Conservation (phyloP, 2,113 vertebrate genomes). For the Odontesthes bonariensis region DNA sequence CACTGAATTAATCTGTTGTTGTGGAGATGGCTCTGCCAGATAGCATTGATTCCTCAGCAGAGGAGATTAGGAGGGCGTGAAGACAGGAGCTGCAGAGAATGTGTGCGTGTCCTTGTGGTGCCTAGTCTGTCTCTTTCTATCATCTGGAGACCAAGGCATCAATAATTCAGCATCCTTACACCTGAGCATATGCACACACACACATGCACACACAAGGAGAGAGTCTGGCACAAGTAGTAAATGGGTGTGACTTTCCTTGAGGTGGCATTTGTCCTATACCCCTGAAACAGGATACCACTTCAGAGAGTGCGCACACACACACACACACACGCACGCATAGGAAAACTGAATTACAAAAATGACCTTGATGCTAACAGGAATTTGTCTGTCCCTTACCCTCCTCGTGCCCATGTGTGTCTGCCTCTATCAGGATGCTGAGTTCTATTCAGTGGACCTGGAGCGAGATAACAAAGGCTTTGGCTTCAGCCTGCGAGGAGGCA, state of each 20-base stretch:
- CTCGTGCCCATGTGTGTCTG: slow-evolving; percentile 4
- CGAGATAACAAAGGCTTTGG: slow-evolving; percentile 98
- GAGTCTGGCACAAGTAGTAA: slow-evolving; percentile 39
- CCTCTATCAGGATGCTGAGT: slow-evolving; percentile 88
- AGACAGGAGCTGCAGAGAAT: slow-evolving; percentile 56
- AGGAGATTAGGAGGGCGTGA: slow-evolving; percentile 65
- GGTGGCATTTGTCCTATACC: slow-evolving; percentile 67
- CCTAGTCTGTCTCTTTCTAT: slow-evolving; percentile 25
- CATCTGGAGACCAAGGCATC: slow-evolving; percentile 64
- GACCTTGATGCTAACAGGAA: slow-evolving; percentile 65
- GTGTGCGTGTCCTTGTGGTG: slow-evolving; percentile 64
- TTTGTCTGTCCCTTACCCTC: slow-evolving; percentile 6
- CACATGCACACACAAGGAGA: slow-evolving; percentile 1
- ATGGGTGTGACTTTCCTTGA: slow-evolving; percentile 70
- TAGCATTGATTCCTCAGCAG: slow-evolving; percentile 72
- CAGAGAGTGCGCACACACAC: slow-evolving; percentile 30
- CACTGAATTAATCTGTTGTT: slow-evolving; percentile 66
- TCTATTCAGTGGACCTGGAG: slow-evolving; percentile 97
- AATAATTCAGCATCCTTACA: slow-evolving; percentile 76
- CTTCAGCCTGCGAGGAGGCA: slow-evolving; percentile 96
- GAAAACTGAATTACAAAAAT: slow-evolving; percentile 58
- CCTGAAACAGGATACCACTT: slow-evolving; percentile 60
- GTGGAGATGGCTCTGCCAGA: slow-evolving; percentile 70
- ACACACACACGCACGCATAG: slow-evolving; percentile 8
- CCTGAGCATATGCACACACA: slow-evolving; percentile 54